Percentiles rank a stretch among this genome's conserved stretches.
Evolutionary conservation across 2,888 invertebrate species (phyloP).

Genomic region (Nematopogon swammerdamellus): DNA sequence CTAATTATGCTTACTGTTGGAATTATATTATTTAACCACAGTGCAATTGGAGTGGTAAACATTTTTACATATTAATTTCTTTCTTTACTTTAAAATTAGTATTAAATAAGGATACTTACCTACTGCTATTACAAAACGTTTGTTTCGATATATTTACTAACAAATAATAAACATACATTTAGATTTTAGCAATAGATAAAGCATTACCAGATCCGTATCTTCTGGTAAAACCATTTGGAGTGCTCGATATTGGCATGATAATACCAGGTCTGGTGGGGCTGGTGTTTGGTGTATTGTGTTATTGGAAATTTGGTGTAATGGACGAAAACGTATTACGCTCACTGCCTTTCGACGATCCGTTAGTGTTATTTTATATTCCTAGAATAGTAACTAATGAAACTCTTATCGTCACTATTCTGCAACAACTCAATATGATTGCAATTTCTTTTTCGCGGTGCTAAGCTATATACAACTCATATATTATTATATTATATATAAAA

Average conservation of each 20-base stretch:
- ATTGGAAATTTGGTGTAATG: conserved; percentile 27
- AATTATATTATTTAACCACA: conserved; percentile 23
- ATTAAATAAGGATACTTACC: too few species aligned
- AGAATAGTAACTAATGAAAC: too few species aligned
- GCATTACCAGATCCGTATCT: conserved; percentile 18
- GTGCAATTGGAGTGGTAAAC: conserved; percentile 26
- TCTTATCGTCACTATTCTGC: too few species aligned
- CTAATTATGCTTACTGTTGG: conserved; percentile 22
- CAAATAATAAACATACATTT: too few species aligned
- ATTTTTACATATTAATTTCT: too few species aligned
- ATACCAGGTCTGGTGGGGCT: conserved; percentile 16
- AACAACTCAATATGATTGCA: too few species aligned
- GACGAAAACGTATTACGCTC: conserved; percentile 28
- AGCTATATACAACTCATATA: too few species aligned
- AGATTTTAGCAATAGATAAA: conserved; percentile 24
- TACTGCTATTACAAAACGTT: too few species aligned
- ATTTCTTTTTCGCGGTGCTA: too few species aligned
- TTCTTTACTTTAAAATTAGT: too few species aligned
- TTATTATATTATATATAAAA: too few species aligned
- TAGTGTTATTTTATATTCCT: background rate
- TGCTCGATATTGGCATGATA: conserved; percentile 20
- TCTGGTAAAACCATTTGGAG: conserved; percentile 19
- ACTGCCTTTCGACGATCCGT: conserved; percentile 22
- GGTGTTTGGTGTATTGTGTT: conserved; percentile 22
- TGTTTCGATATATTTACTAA: too few species aligned